Evolutionary conservation across 1,140 invertebrate genomes (phyloP).

Genomic region (Campoletis sonorensis): DNA sequence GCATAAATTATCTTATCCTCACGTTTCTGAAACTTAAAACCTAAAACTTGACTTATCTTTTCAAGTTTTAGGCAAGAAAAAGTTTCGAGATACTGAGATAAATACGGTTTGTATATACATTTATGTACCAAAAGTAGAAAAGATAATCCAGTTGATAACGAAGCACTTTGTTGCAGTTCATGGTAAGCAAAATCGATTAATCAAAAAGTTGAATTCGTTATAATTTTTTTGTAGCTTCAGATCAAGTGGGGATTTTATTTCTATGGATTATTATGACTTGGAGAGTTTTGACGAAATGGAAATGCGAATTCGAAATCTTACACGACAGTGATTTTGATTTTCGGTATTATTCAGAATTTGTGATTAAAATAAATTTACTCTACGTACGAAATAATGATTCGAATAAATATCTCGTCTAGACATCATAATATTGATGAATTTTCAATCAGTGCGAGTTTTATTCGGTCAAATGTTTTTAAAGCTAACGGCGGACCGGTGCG

Average conservation of each 20-base stretch:
- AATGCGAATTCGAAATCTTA: too few relatives aligned
- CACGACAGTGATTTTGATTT: too few relatives aligned
- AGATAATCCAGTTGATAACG: slow-evolving; percentile 15
- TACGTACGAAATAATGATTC: too few relatives aligned
- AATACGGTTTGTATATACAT: not conserved
- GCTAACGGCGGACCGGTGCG: not conserved
- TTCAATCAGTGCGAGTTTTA: not conserved
- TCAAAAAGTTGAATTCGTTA: too few relatives aligned
- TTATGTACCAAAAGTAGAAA: not conserved
- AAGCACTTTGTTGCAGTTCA: not conserved
- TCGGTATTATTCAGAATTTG: too few relatives aligned
- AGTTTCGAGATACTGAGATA: slow-evolving; percentile 20
- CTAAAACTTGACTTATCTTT: not conserved
- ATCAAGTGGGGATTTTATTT: too few relatives aligned
- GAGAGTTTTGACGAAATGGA: too few relatives aligned
- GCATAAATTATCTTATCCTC: slow-evolving; percentile 50
- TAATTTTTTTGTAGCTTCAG: too few relatives aligned
- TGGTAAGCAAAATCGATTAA: not conserved
- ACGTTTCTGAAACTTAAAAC: not conserved
- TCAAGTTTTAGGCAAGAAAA: slow-evolving; percentile 17
- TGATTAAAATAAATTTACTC: too few relatives aligned
- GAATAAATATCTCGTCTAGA: too few relatives aligned
- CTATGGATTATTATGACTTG: too few relatives aligned
- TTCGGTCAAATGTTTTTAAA: not conserved
- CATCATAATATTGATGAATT: too few relatives aligned